Evolutionary conservation across 2,888 invertebrate species (phyloP), one percentile per base, ranked within the genome.

Genomic region (Prosapia bicincta): DNA sequence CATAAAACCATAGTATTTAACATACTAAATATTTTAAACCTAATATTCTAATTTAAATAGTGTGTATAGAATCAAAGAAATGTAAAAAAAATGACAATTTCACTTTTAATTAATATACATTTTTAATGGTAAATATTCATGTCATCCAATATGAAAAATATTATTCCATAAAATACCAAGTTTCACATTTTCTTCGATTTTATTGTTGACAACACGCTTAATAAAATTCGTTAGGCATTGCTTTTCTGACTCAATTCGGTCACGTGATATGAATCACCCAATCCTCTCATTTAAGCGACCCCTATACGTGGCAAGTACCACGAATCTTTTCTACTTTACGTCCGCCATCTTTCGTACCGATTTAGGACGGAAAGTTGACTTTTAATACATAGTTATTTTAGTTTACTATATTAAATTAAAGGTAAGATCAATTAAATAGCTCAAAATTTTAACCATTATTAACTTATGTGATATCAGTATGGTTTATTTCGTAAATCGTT

Each of bases 221-320:
- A 54, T 38, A 20, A 20, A 20, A 54, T 54, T 54, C 3, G 20
- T 20, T 10, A 5, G 54, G 54, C 20, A n/a, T 54, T 54, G 54
- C 20, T 20, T 54, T 54, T 54, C 54, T 54, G 54, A 54, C 54
- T 54, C 54, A 54, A 38, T 54, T 54, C 15, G 54, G 20, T 54
- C 54, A 54, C 54, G 54, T 54, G 54, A 20, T 54, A 13, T 71
- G 73, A 75, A 72, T 69, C 74, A 75, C 79, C 83, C 83, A 85
- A 84, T 84, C 77, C 78, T 80, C 80, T 80, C 81, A 80, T 80
- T 79, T 84, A 74, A 66, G 65, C 32, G 67, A 76, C 85, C 84
- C 85, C 91, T 88, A 90, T 92, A 92, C 92, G 92, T 92, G 92
- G 92, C 92, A 92, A 88, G 85, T 89, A 88, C 89, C 89, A 89